Evolutionary conservation across 2,888 invertebrate genomes (phyloP).

Genomic region (Andrena hattorfiana): DNA sequence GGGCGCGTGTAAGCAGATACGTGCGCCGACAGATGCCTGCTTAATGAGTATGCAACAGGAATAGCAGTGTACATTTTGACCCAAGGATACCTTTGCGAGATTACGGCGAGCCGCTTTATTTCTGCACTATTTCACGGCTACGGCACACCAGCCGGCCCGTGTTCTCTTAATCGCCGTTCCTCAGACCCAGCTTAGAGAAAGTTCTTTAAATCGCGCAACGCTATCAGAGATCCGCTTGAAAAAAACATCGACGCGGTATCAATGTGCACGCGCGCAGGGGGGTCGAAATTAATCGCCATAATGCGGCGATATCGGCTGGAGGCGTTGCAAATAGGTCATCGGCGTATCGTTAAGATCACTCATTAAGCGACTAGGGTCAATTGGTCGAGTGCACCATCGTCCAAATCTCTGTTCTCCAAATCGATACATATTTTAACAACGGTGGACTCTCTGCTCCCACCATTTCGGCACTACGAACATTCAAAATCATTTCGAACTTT

Average conservation of each 20-base stretch:
- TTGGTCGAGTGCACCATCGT: not conserved
- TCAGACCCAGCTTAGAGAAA: not conserved
- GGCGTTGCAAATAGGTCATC: constrained; percentile 37
- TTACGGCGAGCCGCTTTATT: constrained; percentile 18
- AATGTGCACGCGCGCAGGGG: constrained; percentile 31
- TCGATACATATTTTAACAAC: not conserved
- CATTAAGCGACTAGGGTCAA: not conserved
- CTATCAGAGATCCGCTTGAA: constrained; percentile 21
- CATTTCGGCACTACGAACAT: not conserved
- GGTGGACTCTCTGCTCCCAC: too few species aligned
- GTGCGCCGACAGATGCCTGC: constrained; percentile 34
- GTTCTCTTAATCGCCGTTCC: constrained; percentile 29
- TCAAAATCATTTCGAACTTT: not conserved
- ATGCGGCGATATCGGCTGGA: constrained; percentile 37
- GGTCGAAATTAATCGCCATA: constrained; percentile 48
- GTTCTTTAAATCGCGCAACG: not conserved
- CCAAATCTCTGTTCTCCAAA: too few species aligned
- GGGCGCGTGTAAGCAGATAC: constrained; percentile 33
- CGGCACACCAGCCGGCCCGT: not conserved
- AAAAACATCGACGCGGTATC: constrained; percentile 36
- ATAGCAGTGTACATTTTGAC: constrained; percentile 34
- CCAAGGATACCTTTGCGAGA: constrained; percentile 32
- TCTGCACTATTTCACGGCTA: constrained; percentile 29
- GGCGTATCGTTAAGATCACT: constrained; percentile 39
- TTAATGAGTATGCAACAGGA: constrained; percentile 43